Conservation (phyloP, 1,140 invertebrate genomes). For the Drosophila elegans region DNA sequence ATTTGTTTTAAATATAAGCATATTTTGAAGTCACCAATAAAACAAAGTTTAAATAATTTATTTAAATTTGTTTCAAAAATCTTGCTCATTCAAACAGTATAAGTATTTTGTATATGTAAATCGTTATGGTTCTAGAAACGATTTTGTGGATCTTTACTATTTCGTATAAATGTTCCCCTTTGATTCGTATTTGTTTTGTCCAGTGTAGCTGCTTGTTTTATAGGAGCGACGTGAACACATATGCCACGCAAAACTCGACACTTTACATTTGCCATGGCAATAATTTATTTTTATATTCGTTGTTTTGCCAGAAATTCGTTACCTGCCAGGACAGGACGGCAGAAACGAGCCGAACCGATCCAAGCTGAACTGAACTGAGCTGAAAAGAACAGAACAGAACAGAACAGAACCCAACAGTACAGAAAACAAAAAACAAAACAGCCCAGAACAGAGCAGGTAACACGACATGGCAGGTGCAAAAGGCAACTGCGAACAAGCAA, state of each 20-base stretch:
- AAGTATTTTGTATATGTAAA: no score
- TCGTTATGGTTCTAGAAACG: no score
- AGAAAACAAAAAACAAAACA: background rate
- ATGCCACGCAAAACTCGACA: conserved; percentile 76
- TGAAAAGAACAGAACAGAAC: conserved; percentile 2
- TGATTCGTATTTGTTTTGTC: conserved; percentile 1
- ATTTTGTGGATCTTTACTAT: no score
- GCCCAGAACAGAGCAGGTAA: conserved; percentile 44
- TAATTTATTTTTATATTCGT: conserved; percentile 80
- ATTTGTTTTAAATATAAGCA: no score
- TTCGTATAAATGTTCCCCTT: background rate
- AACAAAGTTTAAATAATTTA: no score
- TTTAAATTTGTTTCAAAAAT: no score
- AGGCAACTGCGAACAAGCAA: conserved; percentile 49
- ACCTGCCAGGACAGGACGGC: conserved; percentile 51
- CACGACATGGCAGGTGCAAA: conserved; percentile 61
- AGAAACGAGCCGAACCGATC: conserved; percentile 19
- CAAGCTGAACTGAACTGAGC: conserved; percentile 4
- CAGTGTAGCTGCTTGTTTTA: conserved; percentile 64
- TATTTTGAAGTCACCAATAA: no score
- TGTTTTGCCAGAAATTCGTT: conserved; percentile 78
- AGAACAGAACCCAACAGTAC: conserved; percentile 10
- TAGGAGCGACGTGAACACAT: conserved; percentile 66
- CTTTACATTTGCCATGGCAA: conserved; percentile 76
- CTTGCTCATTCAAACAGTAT: no score